phyloP scores from a whole-genome alignment of 2,113 vertebrate species.

The Corydoras sp. region DNA sequence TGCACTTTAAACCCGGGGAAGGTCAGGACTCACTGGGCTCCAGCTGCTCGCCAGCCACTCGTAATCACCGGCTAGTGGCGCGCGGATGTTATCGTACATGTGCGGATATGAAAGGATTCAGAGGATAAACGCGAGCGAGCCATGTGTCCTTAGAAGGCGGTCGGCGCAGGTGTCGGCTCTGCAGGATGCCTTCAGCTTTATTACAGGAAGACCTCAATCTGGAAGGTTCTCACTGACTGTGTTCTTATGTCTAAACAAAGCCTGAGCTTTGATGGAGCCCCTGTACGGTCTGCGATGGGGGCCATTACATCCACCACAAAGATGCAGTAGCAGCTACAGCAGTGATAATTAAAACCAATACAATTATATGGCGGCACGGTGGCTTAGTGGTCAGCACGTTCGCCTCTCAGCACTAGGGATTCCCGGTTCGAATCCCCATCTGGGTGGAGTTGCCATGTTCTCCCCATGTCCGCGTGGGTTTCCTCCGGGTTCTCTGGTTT shows the following conservation, averaged over 20 bases:
- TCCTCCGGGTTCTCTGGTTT: too few relatives aligned
- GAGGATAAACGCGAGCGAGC: slow-evolving; percentile 8
- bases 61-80: slow-evolving; percentile 54
- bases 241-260: neutral
- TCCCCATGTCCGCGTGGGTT: too few relatives aligned
- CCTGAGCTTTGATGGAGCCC: too few relatives aligned
- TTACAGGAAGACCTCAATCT: slow-evolving; percentile 21
- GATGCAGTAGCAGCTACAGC: too few relatives aligned
- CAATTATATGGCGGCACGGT: too few relatives aligned
- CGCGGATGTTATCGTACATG: slow-evolving; percentile 45
- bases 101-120: slow-evolving; percentile 34
- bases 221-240: neutral
- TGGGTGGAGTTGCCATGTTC: too few relatives aligned
- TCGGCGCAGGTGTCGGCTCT: neutral
- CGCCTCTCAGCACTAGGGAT: too few relatives aligned
- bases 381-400: too few relatives aligned
- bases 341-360: too few relatives aligned
- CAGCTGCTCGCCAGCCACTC: slow-evolving; percentile 54
- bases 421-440: too few relatives aligned
- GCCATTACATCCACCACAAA: too few relatives aligned
- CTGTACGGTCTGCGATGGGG: too few relatives aligned
- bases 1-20: slow-evolving; percentile 47
- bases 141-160: neutral
- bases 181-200: slow-evolving; percentile 13
- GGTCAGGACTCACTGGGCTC: slow-evolving; percentile 58